Base-by-base conservation (phyloP, 2,888 invertebrate species). In the Cremastobaeus sp. region DNA sequence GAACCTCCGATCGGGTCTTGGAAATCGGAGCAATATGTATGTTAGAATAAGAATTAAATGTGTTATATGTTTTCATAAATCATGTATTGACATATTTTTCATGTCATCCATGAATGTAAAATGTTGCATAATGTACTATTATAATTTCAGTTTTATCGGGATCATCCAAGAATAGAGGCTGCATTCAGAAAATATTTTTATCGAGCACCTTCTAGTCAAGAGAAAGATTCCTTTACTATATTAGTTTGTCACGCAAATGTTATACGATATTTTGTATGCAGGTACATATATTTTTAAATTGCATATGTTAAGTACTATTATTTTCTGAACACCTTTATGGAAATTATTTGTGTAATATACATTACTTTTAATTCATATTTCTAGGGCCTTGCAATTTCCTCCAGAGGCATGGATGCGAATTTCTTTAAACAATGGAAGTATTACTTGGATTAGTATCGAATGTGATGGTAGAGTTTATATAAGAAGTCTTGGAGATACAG, bases 171-270 rank as follows among this genome's bases (percentile, higher is more conserved):
- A 76, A 98, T 99, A 80, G 99, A 99, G 88, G 96, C 97, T 0
- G 99, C 95, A 0, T 99, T 98, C 89, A 90, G 98, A 45, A 93
- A 94, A 79, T 96, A 97, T 88, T 96, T 99, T 87, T 92, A 98
- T 88, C 91, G 99, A 48, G 98, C 99, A 1, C 90, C 92, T 35
- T 91, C 93, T 0, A 89, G 90, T 0, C 97, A 99, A 88, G 90
- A 91, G 1, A 89, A 93, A 37, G 97, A 98, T 86, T 91, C 93
- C 0, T 96, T 95, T 86, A 97, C 98, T 28, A 86, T 99, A 35
- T 89, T 99, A 57, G 97, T 99, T 1, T 99, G 99, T 80, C 99
- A 99, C 88, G 98, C 96, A 2, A 99, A 99, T 88, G 99, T 99
- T 15, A 99, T 99, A 82, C 91, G 98, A 39, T 99, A 96, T 88